phyloP scores from a whole-genome alignment of 1,140 invertebrate species.

The Bicyclus anynana region DNA sequence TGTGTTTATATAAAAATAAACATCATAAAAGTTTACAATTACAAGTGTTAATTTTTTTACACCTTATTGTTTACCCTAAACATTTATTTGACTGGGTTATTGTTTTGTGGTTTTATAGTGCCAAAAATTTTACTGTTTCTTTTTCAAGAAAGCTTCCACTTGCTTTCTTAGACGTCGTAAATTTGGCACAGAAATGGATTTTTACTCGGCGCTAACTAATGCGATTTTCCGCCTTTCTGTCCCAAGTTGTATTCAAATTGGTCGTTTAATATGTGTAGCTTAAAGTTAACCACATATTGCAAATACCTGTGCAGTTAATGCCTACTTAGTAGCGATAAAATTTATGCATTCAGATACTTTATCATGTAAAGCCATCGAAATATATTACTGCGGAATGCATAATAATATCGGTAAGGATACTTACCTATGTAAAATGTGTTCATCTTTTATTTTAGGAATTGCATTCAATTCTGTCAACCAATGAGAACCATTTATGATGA shows the following conservation, averaged over 20 bases:
- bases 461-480: no score
- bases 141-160: not conserved
- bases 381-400: no score
- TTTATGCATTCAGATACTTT: no score
- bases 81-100: no score
- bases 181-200: constrained; percentile 12
- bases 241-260: constrained; percentile 3
- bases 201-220: constrained; percentile 9
- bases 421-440: no score
- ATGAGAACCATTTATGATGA: no score
- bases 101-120: constrained; percentile 1
- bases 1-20: not conserved
- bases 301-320: not conserved
- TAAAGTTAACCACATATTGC: not conserved
- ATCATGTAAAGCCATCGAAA: no score
- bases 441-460: no score
- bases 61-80: not conserved
- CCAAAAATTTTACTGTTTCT: not conserved
- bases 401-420: no score
- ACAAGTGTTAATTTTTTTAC: not conserved
- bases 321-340: no score
- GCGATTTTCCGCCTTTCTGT: constrained; percentile 9
- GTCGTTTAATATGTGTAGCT: not conserved
- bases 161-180: constrained; percentile 10
- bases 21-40: no score